Evolutionary conservation across 2,888 invertebrate species (phyloP).

Genomic region (Panzeria rudis): DNA sequence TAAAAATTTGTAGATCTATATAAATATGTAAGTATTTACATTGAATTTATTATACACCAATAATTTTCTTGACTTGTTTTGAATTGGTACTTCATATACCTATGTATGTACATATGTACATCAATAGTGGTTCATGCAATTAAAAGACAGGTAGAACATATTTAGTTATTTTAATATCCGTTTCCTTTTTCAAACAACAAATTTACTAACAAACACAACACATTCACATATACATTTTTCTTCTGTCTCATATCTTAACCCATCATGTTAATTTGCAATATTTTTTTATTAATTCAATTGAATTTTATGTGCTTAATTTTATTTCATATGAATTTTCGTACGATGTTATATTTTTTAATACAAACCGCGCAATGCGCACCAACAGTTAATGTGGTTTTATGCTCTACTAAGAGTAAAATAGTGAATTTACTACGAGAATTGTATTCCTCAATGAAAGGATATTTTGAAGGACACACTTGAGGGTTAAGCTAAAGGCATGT

Average conservation of each 20-base stretch:
- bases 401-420: neutral
- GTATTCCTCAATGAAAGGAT: neutral
- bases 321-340: neutral
- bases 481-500: neutral
- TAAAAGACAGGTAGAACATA: neutral
- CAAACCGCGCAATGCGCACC: neutral
- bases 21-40: neutral
- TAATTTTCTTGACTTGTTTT: neutral
- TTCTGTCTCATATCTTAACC: neutral
- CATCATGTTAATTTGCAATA: neutral
- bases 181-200: neutral
- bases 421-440: neutral
- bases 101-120: neutral
- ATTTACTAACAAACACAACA: neutral
- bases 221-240: neutral
- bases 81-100: neutral
- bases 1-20: neutral
- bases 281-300: slow-evolving; percentile 1
- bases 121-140: neutral
- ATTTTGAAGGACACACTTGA: neutral
- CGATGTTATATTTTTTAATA: neutral
- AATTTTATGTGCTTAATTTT: neutral
- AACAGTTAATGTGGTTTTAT: neutral
- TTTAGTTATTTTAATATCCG: neutral
- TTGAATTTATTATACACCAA: neutral